Evolutionary conservation across 2,113 vertebrate species (phyloP).

Genomic region (Alaudala cheleensis): DNA sequence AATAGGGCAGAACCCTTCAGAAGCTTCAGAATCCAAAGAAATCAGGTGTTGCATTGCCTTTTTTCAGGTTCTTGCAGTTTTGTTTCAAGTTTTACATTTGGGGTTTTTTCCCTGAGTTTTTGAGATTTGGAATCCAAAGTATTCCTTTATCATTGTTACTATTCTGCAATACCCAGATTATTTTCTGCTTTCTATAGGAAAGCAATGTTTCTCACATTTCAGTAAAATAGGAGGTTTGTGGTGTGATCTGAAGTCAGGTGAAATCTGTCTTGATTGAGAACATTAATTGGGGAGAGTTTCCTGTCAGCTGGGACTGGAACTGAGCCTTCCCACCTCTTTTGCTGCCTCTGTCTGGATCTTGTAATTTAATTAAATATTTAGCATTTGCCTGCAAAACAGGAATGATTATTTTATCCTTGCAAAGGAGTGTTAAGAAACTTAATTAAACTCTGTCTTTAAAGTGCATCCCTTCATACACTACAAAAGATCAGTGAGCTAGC

Average conservation of each 20-base stretch:
- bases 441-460: slow-evolving; percentile 36
- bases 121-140: background rate
- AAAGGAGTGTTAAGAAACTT: background rate
- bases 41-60: background rate
- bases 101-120: background rate
- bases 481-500: background rate
- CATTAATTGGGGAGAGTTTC: background rate
- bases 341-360: background rate
- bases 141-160: background rate
- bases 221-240: background rate
- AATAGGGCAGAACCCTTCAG: background rate
- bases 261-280: background rate
- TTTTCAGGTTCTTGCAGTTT: background rate
- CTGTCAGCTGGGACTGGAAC: background rate
- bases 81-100: background rate
- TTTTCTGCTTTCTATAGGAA: background rate
- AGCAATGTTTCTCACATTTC: background rate
- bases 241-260: background rate
- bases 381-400: slow-evolving; percentile 3
- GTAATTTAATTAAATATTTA: slow-evolving; percentile 33
- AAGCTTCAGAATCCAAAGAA: background rate
- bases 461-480: background rate
- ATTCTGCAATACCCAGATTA: background rate
- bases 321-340: background rate
- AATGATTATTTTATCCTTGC: slow-evolving; percentile 25